Evolutionary conservation across 2,113 vertebrate genomes (phyloP).

Genomic region (Limnothrissa miodon): DNA sequence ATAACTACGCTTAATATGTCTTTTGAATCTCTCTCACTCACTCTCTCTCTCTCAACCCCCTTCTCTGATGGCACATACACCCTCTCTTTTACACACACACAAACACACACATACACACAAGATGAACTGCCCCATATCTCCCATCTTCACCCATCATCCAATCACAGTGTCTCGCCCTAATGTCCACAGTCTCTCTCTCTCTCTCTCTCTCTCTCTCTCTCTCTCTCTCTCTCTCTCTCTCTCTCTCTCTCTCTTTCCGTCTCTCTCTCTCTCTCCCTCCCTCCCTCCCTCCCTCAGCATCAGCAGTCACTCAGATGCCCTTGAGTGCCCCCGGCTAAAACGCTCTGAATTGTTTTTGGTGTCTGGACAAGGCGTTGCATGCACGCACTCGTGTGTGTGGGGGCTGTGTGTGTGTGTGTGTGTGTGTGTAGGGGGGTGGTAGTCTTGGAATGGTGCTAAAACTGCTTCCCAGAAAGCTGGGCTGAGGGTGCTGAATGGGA

Average conservation of each 20-base stretch:
- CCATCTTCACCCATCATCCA: background rate
- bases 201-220: background rate
- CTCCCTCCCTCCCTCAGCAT: no score
- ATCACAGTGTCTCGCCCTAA: background rate
- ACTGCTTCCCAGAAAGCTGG: background rate
- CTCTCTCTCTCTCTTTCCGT: background rate
- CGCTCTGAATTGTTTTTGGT: background rate
- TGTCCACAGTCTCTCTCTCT: background rate
- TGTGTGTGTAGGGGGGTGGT: slow-evolving; percentile 7
- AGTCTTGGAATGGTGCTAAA: background rate
- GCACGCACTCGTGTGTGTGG: background rate
- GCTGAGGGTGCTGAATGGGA: background rate
- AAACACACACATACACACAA: background rate
- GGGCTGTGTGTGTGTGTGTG: slow-evolving; percentile 5
- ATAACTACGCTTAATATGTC: no score
- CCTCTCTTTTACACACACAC: background rate
- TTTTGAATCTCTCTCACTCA: background rate
- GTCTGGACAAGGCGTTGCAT: background rate
- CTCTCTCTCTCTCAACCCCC: background rate
- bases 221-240: background rate
- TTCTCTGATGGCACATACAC: background rate
- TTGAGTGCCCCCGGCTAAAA: background rate
- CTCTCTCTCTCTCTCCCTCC: background rate
- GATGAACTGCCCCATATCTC: background rate
- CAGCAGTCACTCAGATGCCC: background rate